Evolutionary conservation across 2,888 invertebrate genomes (phyloP).

Genomic region (Torymus auratus): DNA sequence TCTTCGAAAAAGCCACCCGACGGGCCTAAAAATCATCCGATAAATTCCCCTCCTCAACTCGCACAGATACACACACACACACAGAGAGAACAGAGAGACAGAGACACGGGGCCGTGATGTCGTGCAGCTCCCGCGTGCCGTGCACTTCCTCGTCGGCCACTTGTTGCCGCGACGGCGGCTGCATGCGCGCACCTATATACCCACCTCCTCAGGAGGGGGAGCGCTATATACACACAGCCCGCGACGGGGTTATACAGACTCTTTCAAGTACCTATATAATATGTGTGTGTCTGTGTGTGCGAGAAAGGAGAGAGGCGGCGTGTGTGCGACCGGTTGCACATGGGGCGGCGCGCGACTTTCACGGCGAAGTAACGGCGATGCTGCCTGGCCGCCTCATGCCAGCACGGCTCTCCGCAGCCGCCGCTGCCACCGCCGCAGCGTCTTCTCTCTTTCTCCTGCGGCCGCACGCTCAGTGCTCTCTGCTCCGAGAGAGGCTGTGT

Average conservation of each 20-base stretch:
- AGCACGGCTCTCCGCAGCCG: too few relatives aligned
- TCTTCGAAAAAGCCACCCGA: too few relatives aligned
- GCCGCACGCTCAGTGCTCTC: too few relatives aligned
- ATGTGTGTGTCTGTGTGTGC: conserved; percentile 16
- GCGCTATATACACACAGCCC: not conserved
- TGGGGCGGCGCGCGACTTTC: conserved; percentile 50
- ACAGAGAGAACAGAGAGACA: too few relatives aligned
- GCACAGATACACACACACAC: too few relatives aligned
- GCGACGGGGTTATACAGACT: too few relatives aligned
- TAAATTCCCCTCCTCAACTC: not conserved
- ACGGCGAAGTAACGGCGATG: conserved; percentile 51
- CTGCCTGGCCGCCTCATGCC: conserved; percentile 6
- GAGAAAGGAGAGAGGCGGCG: conserved; percentile 6
- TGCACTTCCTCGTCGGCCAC: conserved; percentile 23
- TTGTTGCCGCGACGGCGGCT: not conserved
- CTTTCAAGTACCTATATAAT: not conserved
- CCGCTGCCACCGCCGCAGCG: not conserved
- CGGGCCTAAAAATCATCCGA: not conserved
- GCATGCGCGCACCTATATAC: not conserved
- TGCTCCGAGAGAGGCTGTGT: too few relatives aligned
- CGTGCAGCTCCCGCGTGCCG: not conserved
- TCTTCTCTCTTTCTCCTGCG: too few relatives aligned
- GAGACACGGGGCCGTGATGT: not conserved
- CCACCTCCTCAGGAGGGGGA: not conserved
- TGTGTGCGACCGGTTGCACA: conserved; percentile 54